Conservation (phyloP, 2,888 invertebrate species). For the Falcaria lacertinaria region DNA sequence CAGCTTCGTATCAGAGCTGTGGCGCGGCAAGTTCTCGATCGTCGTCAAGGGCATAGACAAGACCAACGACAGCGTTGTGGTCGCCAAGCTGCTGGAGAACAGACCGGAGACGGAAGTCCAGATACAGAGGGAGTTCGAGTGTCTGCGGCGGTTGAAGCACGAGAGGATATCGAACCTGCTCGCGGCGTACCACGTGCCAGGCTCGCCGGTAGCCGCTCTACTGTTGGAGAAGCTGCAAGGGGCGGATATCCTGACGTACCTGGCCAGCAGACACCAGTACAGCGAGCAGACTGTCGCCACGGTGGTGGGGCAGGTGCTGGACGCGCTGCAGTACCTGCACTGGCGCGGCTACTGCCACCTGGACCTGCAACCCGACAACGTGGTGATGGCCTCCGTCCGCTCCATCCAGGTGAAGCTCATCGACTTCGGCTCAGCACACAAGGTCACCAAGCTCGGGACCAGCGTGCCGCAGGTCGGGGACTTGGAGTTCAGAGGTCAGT, state of each 20-base stretch:
- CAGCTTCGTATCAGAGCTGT: slow-evolving; percentile 91
- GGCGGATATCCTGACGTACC: slow-evolving; percentile 93
- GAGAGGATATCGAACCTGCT: slow-evolving; percentile 90
- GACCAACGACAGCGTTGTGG: slow-evolving; percentile 85
- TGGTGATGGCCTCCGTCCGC: slow-evolving; percentile 93
- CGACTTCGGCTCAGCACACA: slow-evolving; percentile 93
- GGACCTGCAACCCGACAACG: slow-evolving; percentile 96
- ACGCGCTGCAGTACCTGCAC: slow-evolving; percentile 96
- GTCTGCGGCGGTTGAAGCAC: slow-evolving; percentile 89
- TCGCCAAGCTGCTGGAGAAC: slow-evolving; percentile 90
- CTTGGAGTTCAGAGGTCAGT: slow-evolving; percentile 85
- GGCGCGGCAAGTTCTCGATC: slow-evolving; percentile 91
- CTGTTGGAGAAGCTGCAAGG: slow-evolving; percentile 93
- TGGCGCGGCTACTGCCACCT: slow-evolving; percentile 95
- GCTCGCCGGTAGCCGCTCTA: slow-evolving; percentile 84
- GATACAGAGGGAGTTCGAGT: slow-evolving; percentile 90
- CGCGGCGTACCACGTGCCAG: slow-evolving; percentile 85
- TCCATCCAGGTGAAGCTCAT: slow-evolving; percentile 93
- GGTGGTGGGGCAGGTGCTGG: slow-evolving; percentile 91
- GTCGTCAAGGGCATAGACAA: slow-evolving; percentile 90
- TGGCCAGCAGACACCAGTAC: slow-evolving; percentile 93
- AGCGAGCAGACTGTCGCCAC: slow-evolving; percentile 94
- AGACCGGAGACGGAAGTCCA: slow-evolving; percentile 82
- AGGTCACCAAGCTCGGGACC: slow-evolving; percentile 88
- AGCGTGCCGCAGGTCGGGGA: slow-evolving; percentile 85